These are phyloP conservation scores for Scaptomyza pallida DNA, from an alignment of 1,140 invertebrate species.

Conservation along the genomic window DNA sequence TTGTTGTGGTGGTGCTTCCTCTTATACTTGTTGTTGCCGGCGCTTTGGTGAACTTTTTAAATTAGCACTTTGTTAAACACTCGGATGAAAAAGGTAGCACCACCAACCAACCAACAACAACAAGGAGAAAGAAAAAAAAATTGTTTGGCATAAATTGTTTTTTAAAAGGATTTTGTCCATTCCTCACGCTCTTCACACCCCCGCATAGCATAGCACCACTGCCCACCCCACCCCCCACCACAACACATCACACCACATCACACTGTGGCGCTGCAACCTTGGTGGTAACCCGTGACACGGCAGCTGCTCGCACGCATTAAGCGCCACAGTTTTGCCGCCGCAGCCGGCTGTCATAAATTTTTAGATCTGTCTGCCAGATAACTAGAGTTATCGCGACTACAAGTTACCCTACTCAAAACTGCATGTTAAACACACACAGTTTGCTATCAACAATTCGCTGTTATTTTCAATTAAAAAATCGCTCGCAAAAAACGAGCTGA, in stretches of 20 bases:
- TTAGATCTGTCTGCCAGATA: constrained; percentile 36
- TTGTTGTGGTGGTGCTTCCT: constrained; percentile 26
- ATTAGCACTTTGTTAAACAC: constrained; percentile 83
- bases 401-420: constrained; percentile 6
- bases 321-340: constrained; percentile 21
- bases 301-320: constrained; percentile 77
- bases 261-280: background rate
- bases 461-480: constrained; percentile 18
- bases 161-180: constrained; percentile 81
- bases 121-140: constrained; percentile 29
- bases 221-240: no score
- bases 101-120: background rate
- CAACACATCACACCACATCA: background rate
- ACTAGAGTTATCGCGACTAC: background rate
- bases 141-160: constrained; percentile 78
- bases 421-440: no score
- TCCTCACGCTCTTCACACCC: constrained; percentile 17
- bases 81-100: constrained; percentile 75
- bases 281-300: constrained; percentile 60
- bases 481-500: background rate
- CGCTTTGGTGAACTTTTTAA: constrained; percentile 75
- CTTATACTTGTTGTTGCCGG: constrained; percentile 32
- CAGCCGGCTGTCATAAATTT: constrained; percentile 69
- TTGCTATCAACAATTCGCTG: no score
- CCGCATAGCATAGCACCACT: no score